phyloP scores from a whole-genome alignment of 2,113 vertebrate species.

The Petroica traversi region DNA sequence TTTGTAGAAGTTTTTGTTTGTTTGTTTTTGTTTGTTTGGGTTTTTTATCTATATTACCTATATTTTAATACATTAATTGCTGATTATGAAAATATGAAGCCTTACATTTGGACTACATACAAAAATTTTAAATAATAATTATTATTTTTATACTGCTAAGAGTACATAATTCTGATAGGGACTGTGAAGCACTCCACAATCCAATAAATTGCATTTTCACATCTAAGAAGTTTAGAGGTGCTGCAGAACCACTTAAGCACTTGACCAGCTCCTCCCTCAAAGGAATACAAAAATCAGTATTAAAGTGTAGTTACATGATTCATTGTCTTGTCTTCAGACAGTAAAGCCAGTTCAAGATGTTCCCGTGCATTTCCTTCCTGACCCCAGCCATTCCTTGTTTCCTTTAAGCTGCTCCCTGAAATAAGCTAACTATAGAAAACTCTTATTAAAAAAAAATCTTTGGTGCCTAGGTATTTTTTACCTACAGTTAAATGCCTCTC shows the following conservation, averaged over 20 bases:
- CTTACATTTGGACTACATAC: background rate
- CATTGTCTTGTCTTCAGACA: background rate
- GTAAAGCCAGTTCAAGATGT: background rate
- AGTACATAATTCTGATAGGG: background rate
- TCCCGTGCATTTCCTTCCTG: background rate
- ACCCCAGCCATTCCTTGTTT: background rate
- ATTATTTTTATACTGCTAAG: background rate
- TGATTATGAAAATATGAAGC: background rate
- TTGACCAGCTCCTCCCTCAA: background rate
- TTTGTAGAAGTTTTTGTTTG: background rate
- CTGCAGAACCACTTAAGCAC: background rate
- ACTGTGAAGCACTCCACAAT: background rate
- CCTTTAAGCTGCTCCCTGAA: background rate
- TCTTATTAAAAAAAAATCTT: background rate
- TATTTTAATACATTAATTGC: background rate
- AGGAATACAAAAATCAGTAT: slow-evolving; percentile 2
- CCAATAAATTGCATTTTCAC: background rate
- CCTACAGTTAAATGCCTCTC: background rate
- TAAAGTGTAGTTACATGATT: background rate
- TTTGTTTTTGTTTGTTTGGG: background rate
- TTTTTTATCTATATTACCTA: background rate
- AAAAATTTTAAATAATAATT: background rate
- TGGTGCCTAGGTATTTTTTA: background rate
- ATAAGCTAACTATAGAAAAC: background rate
- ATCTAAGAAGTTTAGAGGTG: background rate